Evolutionary conservation across 1,140 invertebrate species (phyloP).

Genomic region (Cydia strobilella): DNA sequence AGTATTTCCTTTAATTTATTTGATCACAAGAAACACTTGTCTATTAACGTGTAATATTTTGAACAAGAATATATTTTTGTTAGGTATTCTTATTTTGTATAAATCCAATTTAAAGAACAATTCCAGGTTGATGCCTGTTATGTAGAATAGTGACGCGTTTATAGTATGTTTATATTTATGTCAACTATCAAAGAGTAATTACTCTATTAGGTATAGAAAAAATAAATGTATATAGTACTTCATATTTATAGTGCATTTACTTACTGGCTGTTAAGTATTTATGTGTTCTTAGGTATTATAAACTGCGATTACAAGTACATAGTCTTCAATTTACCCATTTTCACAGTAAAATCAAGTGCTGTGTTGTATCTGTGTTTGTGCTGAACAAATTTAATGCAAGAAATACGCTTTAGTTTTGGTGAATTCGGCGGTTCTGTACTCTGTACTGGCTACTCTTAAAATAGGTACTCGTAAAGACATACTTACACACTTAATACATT

Average conservation of each 20-base stretch:
- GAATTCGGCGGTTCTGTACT: no score
- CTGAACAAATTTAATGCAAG: no score
- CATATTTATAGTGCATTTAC: conserved; percentile 74
- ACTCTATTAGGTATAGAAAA: conserved; percentile 12
- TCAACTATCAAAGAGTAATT: conserved; percentile 44
- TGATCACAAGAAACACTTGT: neutral
- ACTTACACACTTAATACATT: no score
- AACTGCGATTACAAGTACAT: neutral
- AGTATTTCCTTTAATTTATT: conserved; percentile 10
- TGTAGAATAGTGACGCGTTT: conserved; percentile 45
- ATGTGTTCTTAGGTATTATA: conserved; percentile 47
- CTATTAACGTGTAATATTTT: neutral
- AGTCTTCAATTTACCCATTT: neutral
- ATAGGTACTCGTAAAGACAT: no score
- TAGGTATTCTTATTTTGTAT: neutral
- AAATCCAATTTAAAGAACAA: conserved; percentile 9
- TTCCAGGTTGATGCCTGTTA: neutral
- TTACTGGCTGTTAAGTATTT: conserved; percentile 72
- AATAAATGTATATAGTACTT: conserved; percentile 62
- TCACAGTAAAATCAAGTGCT: neutral
- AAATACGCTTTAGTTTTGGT: no score
- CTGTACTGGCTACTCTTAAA: no score
- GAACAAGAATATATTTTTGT: neutral
- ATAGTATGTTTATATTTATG: conserved; percentile 60
- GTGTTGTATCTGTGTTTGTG: no score